phyloP scores from a whole-genome alignment of 2,888 invertebrate genomes.

The Ferrisia virgata region DNA sequence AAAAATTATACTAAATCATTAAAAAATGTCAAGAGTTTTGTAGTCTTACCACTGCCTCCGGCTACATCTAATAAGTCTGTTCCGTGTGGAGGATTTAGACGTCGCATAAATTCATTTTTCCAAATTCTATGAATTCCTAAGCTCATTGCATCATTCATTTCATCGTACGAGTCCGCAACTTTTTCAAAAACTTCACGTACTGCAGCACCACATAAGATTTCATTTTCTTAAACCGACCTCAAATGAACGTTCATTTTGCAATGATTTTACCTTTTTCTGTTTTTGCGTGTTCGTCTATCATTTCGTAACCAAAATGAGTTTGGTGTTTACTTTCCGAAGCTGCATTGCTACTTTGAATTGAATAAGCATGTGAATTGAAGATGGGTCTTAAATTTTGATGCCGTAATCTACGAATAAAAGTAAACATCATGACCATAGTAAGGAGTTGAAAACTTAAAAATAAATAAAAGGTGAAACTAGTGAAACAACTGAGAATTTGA shows the following conservation, averaged over 20 bases:
- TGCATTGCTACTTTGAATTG: neutral
- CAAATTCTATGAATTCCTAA: constrained; percentile 90
- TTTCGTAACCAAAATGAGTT: constrained; percentile 51
- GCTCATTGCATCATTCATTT: constrained; percentile 99
- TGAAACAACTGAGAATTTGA: too few relatives aligned
- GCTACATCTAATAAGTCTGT: constrained; percentile 88
- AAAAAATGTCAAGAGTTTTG: neutral
- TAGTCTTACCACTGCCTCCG: constrained; percentile 81
- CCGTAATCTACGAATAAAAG: neutral
- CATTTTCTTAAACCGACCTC: too few relatives aligned
- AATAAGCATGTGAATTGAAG: neutral
- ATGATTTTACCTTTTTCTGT: constrained; percentile 47
- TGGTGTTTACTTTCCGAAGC: constrained; percentile 17
- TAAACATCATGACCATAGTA: too few relatives aligned
- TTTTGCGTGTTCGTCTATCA: constrained; percentile 50
- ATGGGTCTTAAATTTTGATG: neutral
- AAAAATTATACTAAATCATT: neutral
- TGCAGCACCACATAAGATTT: constrained; percentile 55
- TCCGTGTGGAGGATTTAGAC: constrained; percentile 70
- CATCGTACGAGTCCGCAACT: constrained; percentile 89
- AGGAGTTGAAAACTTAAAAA: too few relatives aligned
- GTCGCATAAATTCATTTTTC: constrained; percentile 89
- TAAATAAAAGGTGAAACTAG: too few relatives aligned
- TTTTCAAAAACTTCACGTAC: constrained; percentile 91
- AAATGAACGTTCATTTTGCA: neutral